Percentiles rank a stretch among this genome's conserved stretches.
These are phyloP conservation scores for Amblyteles armatorius DNA, from an alignment of 2,888 invertebrate genomes.

Conservation along the genomic window DNA sequence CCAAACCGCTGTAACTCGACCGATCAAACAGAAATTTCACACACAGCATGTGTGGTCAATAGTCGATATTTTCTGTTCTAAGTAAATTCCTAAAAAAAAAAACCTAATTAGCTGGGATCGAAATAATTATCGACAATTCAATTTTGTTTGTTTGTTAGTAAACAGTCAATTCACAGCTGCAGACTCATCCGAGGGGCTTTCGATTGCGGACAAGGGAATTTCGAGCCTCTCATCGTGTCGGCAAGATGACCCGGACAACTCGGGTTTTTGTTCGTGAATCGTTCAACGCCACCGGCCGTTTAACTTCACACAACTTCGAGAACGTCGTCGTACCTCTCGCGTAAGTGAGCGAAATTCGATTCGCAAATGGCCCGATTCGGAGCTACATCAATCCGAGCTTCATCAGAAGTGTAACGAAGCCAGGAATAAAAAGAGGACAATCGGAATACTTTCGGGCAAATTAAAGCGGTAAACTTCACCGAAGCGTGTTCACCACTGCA, in stretches of 20 bases:
- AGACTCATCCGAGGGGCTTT: neutral
- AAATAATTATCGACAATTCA: too few species aligned
- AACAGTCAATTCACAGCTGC: neutral
- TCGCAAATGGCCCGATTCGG: neutral
- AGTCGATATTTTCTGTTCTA: neutral
- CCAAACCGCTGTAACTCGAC: too few species aligned
- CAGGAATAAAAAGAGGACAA: neutral
- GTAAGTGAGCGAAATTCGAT: conserved; percentile 14
- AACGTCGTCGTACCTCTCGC: neutral
- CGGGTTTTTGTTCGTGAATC: neutral
- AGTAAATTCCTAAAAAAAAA: too few species aligned
- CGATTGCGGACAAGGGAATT: neutral
- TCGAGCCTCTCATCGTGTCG: neutral
- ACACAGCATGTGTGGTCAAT: neutral
- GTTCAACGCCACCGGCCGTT: neutral
- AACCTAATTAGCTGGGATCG: too few species aligned
- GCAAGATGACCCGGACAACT: neutral
- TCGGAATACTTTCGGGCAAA: neutral
- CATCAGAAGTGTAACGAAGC: conserved; percentile 11
- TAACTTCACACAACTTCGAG: conserved; percentile 10
- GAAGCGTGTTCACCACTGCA: conserved; percentile 27
- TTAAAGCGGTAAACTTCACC: neutral
- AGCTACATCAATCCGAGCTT: conserved; percentile 2
- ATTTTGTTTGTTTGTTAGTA: too few species aligned
- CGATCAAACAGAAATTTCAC: too few species aligned